Evolutionary conservation across 2,113 vertebrate genomes (phyloP), one percentile per base, ranked within the genome.

Genomic region (Ardeotis arabs): DNA sequence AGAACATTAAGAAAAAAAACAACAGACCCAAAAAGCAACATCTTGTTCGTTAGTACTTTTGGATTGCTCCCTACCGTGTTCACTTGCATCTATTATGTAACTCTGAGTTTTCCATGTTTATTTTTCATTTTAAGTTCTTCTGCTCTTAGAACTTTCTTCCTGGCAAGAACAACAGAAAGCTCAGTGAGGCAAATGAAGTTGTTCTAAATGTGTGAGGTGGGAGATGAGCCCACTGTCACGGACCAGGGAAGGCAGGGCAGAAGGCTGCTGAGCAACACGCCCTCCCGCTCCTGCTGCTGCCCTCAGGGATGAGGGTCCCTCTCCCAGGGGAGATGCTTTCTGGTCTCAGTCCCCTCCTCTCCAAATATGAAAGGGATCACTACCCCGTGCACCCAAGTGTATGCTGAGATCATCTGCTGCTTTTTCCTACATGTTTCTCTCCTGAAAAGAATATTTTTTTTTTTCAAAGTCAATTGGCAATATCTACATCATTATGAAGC

Each of bases 401-500:
- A 12, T 5, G 0, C 21, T 29, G 23, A 77, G 23, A 27, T 86
- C 28, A 29, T 52, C 31, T 33, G 5, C 18, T 44, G 31, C 3
- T 24, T 68, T 64, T 68, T 31, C 6, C 9, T 45, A n/a, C 1
- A 5, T n/a, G 1, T 58, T 95, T 93, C 39, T 47, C 33, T 53
- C 39, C 50, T 4, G 0, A 85, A 60, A 94, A 85, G 7, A 70
- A 69, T 12, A 5, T 41, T 4, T 25, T 39, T 39, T 39, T 68
- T 77, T 59, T 96, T 24, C 67, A 62, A 90, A 90, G 53, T 87
- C 94, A 76, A 0, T 59, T 91, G 69, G 87, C 60, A 91, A 92
- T 89, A 93, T 82, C 77, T 89, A 21, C 74, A 92, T 96, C 80
- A 60, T 94, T 91, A 77, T 73, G 95, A 94, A 95, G 87, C 78